These are phyloP conservation scores for Gymnocheta viridis DNA, from an alignment of 2,888 invertebrate species.

Conservation along the genomic window DNA sequence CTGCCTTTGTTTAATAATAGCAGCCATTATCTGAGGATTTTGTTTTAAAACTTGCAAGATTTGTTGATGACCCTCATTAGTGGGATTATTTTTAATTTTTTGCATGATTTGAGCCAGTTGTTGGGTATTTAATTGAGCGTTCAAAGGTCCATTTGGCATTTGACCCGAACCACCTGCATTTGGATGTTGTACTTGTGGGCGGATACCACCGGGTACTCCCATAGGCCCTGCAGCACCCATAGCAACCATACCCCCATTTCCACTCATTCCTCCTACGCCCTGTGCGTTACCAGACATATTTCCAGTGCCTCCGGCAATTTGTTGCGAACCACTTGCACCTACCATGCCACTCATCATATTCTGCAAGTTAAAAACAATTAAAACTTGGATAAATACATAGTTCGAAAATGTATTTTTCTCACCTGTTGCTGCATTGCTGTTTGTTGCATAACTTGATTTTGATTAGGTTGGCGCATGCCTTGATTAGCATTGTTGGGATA, in stretches of 20 bases:
- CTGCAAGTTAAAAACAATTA: constrained; percentile 70
- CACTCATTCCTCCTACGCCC: constrained; percentile 72
- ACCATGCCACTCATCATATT: constrained; percentile 81
- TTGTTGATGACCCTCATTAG: constrained; percentile 95
- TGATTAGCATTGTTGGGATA: constrained; percentile 82
- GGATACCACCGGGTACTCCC: constrained; percentile 74
- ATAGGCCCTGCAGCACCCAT: constrained; percentile 73
- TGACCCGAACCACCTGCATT: constrained; percentile 72
- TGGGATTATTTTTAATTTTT: constrained; percentile 93
- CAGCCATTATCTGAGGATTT: constrained; percentile 97
- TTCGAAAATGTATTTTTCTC: background rate
- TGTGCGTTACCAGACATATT: constrained; percentile 71
- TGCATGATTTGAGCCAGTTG: constrained; percentile 93
- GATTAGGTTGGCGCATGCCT: constrained; percentile 82
- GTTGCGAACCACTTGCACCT: constrained; percentile 77
- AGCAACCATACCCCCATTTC: constrained; percentile 74
- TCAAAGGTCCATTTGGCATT: constrained; percentile 77
- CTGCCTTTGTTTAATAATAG: constrained; percentile 94
- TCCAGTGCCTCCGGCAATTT: constrained; percentile 74
- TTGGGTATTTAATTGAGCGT: constrained; percentile 82
- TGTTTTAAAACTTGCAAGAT: constrained; percentile 94
- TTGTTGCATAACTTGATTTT: constrained; percentile 83
- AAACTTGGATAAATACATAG: background rate
- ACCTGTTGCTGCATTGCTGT: constrained; percentile 80
- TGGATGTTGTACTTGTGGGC: constrained; percentile 82